Conservation (phyloP, 2,888 invertebrate species). For the Synanthedon myopaeformis region DNA sequence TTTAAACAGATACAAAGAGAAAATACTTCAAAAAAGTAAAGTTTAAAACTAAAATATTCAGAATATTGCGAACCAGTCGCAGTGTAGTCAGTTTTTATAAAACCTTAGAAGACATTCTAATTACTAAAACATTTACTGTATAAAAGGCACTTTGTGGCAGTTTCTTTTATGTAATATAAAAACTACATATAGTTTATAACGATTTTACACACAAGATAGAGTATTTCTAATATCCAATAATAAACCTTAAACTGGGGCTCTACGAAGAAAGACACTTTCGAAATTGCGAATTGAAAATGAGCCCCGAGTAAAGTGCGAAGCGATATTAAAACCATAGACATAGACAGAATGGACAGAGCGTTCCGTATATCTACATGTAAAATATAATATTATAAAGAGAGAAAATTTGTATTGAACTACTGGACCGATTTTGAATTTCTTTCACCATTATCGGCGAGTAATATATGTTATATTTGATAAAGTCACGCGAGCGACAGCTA, state of each 20-base stretch:
- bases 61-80: conserved; percentile 59
- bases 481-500: too few relatives aligned
- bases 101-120: conserved; percentile 16
- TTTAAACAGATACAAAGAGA: conserved; percentile 1
- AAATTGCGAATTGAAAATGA: too few relatives aligned
- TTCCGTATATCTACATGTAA: too few relatives aligned
- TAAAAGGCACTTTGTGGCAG: conserved; percentile 70
- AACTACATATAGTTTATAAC: conserved; percentile 46
- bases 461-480: too few relatives aligned
- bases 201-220: conserved; percentile 38
- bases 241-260: conserved; percentile 11
- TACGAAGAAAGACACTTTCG: too few relatives aligned
- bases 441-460: too few relatives aligned
- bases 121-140: conserved; percentile 34
- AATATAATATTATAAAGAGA: too few relatives aligned
- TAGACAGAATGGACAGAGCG: too few relatives aligned
- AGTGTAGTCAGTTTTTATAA: conserved; percentile 14
- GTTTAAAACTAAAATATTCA: conserved; percentile 29
- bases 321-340: too few relatives aligned
- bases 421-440: too few relatives aligned
- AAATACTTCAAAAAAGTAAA: conserved; percentile 9
- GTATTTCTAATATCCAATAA: conserved; percentile 41
- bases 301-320: too few relatives aligned
- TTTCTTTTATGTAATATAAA: conserved; percentile 36
- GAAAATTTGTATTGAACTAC: too few relatives aligned